Evolutionary conservation across 2,113 vertebrate genomes (phyloP).

Genomic region (Cyprinodon tularosa): DNA sequence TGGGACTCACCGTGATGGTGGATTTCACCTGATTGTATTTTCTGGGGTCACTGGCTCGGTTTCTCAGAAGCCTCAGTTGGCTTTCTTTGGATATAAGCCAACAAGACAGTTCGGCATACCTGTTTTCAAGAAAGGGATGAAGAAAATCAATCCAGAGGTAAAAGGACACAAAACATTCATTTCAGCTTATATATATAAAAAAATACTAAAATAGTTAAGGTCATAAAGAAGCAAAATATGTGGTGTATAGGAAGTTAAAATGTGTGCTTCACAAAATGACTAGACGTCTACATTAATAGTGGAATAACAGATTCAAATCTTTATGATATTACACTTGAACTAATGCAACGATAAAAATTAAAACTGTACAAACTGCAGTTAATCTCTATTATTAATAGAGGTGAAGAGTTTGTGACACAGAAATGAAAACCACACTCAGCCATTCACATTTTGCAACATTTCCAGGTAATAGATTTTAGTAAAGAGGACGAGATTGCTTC

Average conservation of each 20-base stretch:
- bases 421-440: background rate
- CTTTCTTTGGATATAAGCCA: constrained; percentile 88
- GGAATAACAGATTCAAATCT: background rate
- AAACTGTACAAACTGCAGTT: background rate
- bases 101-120: constrained; percentile 86
- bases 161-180: background rate
- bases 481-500: background rate
- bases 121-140: constrained; percentile 65
- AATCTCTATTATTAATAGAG: constrained; percentile 12
- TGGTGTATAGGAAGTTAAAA: background rate
- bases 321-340: background rate
- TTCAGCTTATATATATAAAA: background rate
- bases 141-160: background rate
- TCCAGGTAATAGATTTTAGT: background rate
- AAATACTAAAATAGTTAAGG: too few relatives aligned
- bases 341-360: background rate
- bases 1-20: constrained; percentile 79
- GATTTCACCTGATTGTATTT: constrained; percentile 85
- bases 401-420: constrained; percentile 9
- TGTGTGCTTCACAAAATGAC: background rate
- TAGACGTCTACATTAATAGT: background rate
- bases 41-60: constrained; percentile 75
- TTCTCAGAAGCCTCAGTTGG: constrained; percentile 85
- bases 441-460: background rate
- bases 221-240: background rate